phyloP scores from a whole-genome alignment of 2,797 vertebrate species.

The Gephyroberyx darwinii region DNA sequence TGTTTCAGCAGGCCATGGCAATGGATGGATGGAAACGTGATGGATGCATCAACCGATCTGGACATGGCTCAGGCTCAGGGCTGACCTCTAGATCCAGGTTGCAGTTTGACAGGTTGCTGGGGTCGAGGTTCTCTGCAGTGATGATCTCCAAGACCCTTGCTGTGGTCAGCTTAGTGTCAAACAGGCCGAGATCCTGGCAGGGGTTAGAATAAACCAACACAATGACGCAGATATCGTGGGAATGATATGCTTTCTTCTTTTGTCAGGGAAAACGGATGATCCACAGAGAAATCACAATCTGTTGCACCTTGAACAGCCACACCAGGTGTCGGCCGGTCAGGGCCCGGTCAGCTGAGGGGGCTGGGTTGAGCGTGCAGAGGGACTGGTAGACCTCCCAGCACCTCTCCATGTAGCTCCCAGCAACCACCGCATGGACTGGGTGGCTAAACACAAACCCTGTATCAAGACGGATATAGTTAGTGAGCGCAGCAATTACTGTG shows the following conservation, averaged over 20 bases:
- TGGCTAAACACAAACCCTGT: constrained; percentile 82
- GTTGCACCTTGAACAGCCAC: constrained; percentile 88
- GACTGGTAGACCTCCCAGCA: constrained; percentile 86
- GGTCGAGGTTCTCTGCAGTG: constrained; percentile 74
- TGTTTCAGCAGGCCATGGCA: not conserved
- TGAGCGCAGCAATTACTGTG: not conserved
- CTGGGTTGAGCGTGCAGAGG: constrained; percentile 55
- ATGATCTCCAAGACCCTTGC: constrained; percentile 82
- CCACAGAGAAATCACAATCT: not conserved
- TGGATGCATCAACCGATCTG: too few relatives aligned
- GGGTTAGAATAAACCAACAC: not conserved
- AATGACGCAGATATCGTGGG: not conserved
- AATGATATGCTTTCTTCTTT: not conserved
- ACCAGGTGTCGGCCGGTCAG: constrained; percentile 89
- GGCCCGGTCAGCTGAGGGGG: constrained; percentile 65
- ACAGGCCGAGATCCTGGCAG: constrained; percentile 86
- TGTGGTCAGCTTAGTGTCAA: constrained; percentile 82
- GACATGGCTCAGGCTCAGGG: not conserved
- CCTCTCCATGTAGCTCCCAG: constrained; percentile 73
- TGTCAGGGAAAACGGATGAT: too few relatives aligned
- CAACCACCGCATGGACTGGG: constrained; percentile 57
- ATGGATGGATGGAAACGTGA: too few relatives aligned
- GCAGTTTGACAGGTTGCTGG: constrained; percentile 53
- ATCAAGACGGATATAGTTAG: constrained; percentile 12
- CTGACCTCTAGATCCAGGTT: constrained; percentile 88